Evolutionary conservation across 2,113 vertebrate genomes (phyloP).

Genomic region (Ciconia boyciana): DNA sequence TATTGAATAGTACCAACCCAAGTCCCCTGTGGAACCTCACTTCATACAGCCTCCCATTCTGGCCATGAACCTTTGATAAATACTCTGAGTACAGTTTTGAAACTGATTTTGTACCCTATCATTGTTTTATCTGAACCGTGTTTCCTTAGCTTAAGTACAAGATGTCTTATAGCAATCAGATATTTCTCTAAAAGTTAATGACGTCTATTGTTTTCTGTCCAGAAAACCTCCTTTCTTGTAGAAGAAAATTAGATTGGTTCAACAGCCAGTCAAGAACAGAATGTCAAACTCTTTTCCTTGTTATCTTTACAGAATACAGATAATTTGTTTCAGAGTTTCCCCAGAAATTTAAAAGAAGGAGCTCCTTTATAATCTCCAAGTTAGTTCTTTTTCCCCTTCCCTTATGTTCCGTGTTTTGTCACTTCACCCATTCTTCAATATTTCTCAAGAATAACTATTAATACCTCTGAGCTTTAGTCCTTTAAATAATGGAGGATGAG

Average conservation of each 20-base stretch:
- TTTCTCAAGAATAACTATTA: background rate
- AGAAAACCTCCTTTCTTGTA: background rate
- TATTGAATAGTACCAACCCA: background rate
- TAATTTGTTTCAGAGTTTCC: background rate
- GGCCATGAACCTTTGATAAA: background rate
- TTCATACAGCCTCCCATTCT: background rate
- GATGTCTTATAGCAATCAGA: background rate
- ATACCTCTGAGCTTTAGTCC: background rate
- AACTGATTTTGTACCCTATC: background rate
- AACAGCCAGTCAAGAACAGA: background rate
- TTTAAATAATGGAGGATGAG: background rate
- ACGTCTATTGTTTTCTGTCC: background rate
- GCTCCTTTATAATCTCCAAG: background rate
- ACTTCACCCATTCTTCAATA: background rate
- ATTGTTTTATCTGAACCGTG: background rate
- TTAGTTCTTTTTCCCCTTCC: background rate
- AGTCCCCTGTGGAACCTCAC: background rate
- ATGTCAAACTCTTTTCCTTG: background rate
- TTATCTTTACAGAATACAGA: background rate
- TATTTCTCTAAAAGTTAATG: background rate
- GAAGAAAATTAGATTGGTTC: background rate
- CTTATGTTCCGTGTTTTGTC: background rate
- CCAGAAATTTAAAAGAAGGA: background rate
- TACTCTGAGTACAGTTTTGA: background rate
- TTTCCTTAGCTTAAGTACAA: background rate